phyloP scores from a whole-genome alignment of 2,888 invertebrate genomes.

The Linnaemya tessellans region DNA sequence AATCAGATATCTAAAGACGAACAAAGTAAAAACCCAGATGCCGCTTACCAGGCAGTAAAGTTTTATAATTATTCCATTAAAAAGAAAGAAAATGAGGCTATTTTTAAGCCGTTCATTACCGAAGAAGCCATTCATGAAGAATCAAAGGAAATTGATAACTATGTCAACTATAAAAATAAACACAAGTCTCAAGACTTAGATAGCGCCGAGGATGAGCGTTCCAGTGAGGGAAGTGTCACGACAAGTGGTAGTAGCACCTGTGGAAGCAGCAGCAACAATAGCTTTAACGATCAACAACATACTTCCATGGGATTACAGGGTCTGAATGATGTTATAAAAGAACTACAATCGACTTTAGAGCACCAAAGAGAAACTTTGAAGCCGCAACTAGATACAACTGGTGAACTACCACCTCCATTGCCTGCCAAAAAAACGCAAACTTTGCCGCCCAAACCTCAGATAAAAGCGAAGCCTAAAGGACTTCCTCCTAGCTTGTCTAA shows the following conservation, averaged over 20 bases:
- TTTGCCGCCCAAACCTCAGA: conserved; percentile 83
- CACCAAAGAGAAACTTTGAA: conserved; percentile 78
- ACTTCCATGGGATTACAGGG: conserved; percentile 76
- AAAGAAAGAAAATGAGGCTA: conserved; percentile 88
- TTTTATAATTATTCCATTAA: conserved; percentile 95
- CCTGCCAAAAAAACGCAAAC: conserved; percentile 83
- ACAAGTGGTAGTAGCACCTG: conserved; percentile 76
- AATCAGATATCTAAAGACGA: conserved; percentile 93
- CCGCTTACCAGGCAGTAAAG: conserved; percentile 94
- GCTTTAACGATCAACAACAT: conserved; percentile 80
- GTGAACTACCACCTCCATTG: conserved; percentile 81
- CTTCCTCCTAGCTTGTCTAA: conserved; percentile 78
- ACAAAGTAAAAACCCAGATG: conserved; percentile 94
- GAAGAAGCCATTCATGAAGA: conserved; percentile 92
- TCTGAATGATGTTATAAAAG: conserved; percentile 80
- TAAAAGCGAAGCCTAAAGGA: conserved; percentile 85
- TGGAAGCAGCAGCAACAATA: conserved; percentile 80
- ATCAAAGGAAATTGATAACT: conserved; percentile 91
- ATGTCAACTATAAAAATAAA: conserved; percentile 89
- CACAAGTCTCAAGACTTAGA: conserved; percentile 86
- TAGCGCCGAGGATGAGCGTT: conserved; percentile 84
- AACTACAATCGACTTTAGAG: conserved; percentile 78
- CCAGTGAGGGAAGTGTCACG: conserved; percentile 79
- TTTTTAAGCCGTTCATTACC: conserved; percentile 92
- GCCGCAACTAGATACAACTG: conserved; percentile 72